Evolutionary conservation across 2,113 vertebrate genomes (phyloP).

Genomic region (Syngnathoides biaculeatus): DNA sequence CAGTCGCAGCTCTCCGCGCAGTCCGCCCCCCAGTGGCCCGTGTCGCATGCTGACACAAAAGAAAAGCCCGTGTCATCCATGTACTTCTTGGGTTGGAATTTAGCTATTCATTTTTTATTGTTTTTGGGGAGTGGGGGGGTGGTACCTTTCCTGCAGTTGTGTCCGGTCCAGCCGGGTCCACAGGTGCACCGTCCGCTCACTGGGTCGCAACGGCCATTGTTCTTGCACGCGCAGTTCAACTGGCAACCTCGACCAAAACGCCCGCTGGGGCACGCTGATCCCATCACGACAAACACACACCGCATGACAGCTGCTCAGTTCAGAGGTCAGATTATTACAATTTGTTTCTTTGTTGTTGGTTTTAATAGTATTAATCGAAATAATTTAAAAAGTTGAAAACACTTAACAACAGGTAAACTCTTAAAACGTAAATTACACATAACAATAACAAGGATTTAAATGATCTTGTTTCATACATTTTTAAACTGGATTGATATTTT

Average conservation of each 20-base stretch:
- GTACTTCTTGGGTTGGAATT: neutral
- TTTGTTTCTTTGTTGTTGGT: no score
- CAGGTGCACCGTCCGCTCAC: constrained; percentile 81
- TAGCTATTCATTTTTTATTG: neutral
- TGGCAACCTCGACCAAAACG: constrained; percentile 82
- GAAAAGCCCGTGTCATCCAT: neutral
- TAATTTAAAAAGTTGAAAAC: no score
- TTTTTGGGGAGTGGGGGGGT: rapidly evolving
- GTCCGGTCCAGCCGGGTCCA: constrained; percentile 81
- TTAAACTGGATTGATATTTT: no score
- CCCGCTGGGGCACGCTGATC: constrained; percentile 78
- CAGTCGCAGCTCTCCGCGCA: constrained; percentile 81
- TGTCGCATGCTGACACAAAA: constrained; percentile 76
- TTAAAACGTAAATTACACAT: neutral
- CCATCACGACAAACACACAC: constrained; percentile 1
- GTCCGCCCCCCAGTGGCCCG: constrained; percentile 80
- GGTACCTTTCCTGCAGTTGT: constrained; percentile 81
- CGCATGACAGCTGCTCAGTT: neutral
- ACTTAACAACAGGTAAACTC: neutral
- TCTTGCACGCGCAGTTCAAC: constrained; percentile 81
- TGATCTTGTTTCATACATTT: no score
- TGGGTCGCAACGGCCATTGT: constrained; percentile 80
- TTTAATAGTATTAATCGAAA: no score
- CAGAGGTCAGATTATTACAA: neutral
- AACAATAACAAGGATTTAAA: no score